phyloP scores from a whole-genome alignment of 2,113 vertebrate genomes.

The Corythornis cristatus region DNA sequence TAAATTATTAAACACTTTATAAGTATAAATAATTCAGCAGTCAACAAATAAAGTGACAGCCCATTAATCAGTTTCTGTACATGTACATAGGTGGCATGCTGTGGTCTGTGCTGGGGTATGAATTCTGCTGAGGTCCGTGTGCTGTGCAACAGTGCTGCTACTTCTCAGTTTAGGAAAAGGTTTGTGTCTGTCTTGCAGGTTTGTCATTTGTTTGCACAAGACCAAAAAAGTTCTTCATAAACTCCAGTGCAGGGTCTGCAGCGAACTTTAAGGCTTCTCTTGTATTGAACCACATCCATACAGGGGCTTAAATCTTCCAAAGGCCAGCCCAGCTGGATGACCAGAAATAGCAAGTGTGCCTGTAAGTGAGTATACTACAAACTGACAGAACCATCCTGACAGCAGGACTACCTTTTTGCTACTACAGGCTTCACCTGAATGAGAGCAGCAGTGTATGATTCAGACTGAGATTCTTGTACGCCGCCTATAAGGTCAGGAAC shows the following conservation, averaged over 20 bases:
- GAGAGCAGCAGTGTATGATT: neutral
- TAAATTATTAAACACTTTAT: slow-evolving; percentile 92
- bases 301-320: neutral
- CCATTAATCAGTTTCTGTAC: slow-evolving; percentile 86
- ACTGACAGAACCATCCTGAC: neutral
- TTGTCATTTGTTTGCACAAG: neutral
- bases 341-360: neutral
- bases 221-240: neutral
- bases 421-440: neutral
- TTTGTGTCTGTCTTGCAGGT: neutral
- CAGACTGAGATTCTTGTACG: neutral
- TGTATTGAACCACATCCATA: neutral
- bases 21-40: slow-evolving; percentile 94
- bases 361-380: neutral
- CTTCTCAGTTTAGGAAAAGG: neutral
- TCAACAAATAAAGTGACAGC: slow-evolving; percentile 90
- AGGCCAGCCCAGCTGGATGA: neutral
- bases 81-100: slow-evolving; percentile 62
- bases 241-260: neutral
- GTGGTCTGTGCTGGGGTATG: slow-evolving; percentile 47
- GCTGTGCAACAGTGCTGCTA: neutral
- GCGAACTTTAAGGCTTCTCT: neutral
- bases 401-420: neutral
- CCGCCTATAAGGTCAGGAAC: neutral
- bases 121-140: slow-evolving; percentile 53